Base-by-base conservation (phyloP, 2,888 invertebrate species). In the Creontiades dilutus region DNA sequence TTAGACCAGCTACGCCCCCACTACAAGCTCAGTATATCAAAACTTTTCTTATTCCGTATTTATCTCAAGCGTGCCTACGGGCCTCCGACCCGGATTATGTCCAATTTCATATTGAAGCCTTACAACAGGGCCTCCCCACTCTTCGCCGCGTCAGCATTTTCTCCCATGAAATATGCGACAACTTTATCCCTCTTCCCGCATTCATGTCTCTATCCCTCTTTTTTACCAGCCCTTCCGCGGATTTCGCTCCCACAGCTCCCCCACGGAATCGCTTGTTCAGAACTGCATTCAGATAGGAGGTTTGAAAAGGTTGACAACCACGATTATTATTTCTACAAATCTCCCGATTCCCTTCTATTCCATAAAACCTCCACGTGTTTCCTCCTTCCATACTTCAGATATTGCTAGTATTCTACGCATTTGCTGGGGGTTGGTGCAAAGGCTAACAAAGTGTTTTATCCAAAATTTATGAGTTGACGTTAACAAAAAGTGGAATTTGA, bases 21-120 rank as follows among this genome's bases (percentile, higher is more conserved):
- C 37, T 37, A 19, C 55, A 23, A 55, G 48, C 46, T 37, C 23
- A 55, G 37, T 61, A 28, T 46, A 61, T 61, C 37, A 61, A 28
- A 61, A 57, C 85, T 55, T 85, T 85, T 61, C 85, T 57, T 85
- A 61, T 61, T 85, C 61, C 85, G 37, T 61, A 85, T 85, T 85
- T 57, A 61, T 85, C n/a, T 47, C 85, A 61, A 61, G 85, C 85
- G 85, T 85, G 85, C 61, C 37, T 27, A 46, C 85, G 16, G 7
- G 37, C 14, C 55, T 46, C 12, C 61, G 14, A 19, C 46, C 23
- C 61, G 85, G 85, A 85, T 85, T 85, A 85, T 57, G 85, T 61
- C 85, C 85, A 85, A 85, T 85, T 61, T 85, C 85, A 48, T 61
- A 85, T 52, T 19, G 52, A 81, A n/a, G 76, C 28, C 76, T 76